These are phyloP conservation scores for Ploceus nigricollis DNA, from an alignment of 2,113 vertebrate genomes.

Conservation along the genomic window DNA sequence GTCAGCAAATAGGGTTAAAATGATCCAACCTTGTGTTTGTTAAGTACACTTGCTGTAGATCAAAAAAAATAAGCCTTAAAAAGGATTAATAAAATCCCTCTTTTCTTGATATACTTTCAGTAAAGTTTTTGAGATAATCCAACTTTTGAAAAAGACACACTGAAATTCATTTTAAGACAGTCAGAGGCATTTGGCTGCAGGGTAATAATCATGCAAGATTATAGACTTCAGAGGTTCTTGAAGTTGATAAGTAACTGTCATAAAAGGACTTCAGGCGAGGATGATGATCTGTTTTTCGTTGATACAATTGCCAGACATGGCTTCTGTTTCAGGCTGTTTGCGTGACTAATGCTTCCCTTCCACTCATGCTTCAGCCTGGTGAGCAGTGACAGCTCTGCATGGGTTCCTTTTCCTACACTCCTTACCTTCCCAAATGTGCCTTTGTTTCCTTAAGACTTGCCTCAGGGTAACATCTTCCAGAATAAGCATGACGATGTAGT, in stretches of 20 bases:
- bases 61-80: background rate
- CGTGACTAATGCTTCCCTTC: background rate
- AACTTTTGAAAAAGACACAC: background rate
- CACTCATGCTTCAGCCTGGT: background rate
- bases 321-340: background rate
- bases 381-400: background rate
- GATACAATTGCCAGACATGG: background rate
- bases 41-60: background rate
- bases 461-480: background rate
- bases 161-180: background rate
- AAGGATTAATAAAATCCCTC: background rate
- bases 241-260: background rate
- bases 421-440: background rate
- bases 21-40: background rate
- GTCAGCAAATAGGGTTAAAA: background rate
- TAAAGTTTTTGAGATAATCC: background rate
- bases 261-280: background rate
- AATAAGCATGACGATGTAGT: background rate
- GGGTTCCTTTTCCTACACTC: background rate
- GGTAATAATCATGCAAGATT: background rate
- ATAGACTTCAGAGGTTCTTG: slow-evolving; percentile 15
- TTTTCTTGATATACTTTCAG: background rate
- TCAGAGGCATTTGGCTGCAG: background rate
- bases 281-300: slow-evolving; percentile 4
- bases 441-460: background rate